phyloP scores from a whole-genome alignment of 1,140 invertebrate species.

The Spodoptera frugiperda region DNA sequence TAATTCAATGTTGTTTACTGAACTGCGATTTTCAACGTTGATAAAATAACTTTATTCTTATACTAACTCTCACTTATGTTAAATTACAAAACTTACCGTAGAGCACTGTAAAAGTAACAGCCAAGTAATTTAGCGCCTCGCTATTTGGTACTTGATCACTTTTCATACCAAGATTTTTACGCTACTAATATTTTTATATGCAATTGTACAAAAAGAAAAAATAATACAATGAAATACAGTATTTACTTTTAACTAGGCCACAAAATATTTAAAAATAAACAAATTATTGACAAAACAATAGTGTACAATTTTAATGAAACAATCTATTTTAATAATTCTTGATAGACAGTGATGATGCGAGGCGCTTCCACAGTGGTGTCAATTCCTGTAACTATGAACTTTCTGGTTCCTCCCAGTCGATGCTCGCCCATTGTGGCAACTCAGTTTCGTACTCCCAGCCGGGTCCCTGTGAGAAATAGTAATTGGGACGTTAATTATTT shows the following conservation, averaged over 20 bases:
- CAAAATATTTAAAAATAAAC: not conserved
- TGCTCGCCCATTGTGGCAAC: conserved; percentile 94
- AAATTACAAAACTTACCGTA: conserved; percentile 77
- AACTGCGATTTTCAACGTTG: conserved; percentile 38
- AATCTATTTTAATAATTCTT: not conserved
- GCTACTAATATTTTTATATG: too few relatives aligned
- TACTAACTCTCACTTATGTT: conserved; percentile 74
- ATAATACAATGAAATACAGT: not conserved
- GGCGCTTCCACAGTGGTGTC: conserved; percentile 66
- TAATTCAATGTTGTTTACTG: conserved; percentile 45
- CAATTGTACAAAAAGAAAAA: not conserved
- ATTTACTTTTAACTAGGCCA: not conserved
- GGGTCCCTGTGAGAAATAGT: conserved; percentile 88
- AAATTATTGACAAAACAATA: not conserved
- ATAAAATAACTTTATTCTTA: conserved; percentile 50
- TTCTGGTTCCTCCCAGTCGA: conserved; percentile 91
- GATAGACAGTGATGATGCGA: conserved; percentile 55
- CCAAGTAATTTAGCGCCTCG: conserved; percentile 64
- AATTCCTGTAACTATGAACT: conserved; percentile 78
- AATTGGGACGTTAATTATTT: not conserved
- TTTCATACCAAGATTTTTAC: too few relatives aligned
- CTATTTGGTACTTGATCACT: conserved; percentile 7
- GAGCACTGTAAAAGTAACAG: conserved; percentile 67
- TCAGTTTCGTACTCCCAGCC: conserved; percentile 96
- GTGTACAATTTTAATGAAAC: not conserved